phyloP scores from a whole-genome alignment of 2,888 invertebrate species.

The Agriopis leucophaearia region DNA sequence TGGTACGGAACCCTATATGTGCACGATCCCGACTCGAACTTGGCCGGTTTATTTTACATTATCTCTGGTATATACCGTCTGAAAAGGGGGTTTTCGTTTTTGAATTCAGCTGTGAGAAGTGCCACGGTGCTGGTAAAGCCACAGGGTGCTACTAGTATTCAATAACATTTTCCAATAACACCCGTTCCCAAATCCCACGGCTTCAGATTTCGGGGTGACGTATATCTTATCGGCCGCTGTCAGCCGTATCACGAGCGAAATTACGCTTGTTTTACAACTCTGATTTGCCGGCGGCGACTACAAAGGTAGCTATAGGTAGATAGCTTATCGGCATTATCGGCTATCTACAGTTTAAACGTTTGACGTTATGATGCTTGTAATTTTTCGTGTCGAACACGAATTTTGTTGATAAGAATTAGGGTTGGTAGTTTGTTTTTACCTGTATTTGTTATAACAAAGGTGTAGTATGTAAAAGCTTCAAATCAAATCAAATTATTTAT shows the following conservation, averaged over 20 bases:
- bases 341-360: slow-evolving; percentile 75
- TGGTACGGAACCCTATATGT: no score
- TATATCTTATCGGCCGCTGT: slow-evolving; percentile 76
- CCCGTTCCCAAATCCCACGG: slow-evolving; percentile 74
- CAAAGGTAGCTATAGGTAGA: slow-evolving; percentile 68
- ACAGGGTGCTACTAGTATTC: slow-evolving; percentile 27
- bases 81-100: no score
- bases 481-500: no score
- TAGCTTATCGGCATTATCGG: slow-evolving; percentile 55
- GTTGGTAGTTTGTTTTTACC: slow-evolving; percentile 51
- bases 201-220: slow-evolving; percentile 81
- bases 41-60: no score
- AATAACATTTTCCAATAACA: slow-evolving; percentile 72
- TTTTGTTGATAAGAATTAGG: slow-evolving; percentile 77
- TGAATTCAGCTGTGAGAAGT: background rate
- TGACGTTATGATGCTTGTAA: slow-evolving; percentile 83
- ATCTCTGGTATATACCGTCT: no score
- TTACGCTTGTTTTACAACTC: slow-evolving; percentile 85
- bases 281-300: slow-evolving; percentile 82
- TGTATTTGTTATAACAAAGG: background rate
- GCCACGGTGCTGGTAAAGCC: background rate
- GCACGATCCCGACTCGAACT: no score
- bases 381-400: slow-evolving; percentile 84
- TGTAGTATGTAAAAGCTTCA: no score
- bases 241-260: slow-evolving; percentile 78